Percentiles rank a stretch among this genome's conserved stretches.
phyloP scores from a whole-genome alignment of 2,113 vertebrate genomes.

The Boleophthalmus pectinirostris region DNA sequence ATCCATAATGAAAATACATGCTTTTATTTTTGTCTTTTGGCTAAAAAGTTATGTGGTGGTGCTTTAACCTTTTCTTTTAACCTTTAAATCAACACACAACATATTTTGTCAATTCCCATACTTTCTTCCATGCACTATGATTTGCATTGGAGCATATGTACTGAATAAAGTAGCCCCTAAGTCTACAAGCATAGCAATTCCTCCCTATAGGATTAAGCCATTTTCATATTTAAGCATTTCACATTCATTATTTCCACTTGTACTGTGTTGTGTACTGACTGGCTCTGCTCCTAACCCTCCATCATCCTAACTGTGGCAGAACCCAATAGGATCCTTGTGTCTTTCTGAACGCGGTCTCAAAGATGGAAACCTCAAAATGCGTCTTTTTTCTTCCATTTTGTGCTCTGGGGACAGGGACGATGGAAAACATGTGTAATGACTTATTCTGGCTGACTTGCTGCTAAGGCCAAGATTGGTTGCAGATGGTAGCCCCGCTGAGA shows the following conservation, averaged over 20 bases:
- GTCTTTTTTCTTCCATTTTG: conserved; percentile 39
- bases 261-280: conserved; percentile 44
- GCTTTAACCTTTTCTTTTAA: background rate
- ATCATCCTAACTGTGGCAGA: conserved; percentile 41
- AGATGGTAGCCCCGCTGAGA: conserved; percentile 64
- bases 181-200: conserved; percentile 14
- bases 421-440: conserved; percentile 79
- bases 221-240: conserved; percentile 36
- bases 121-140: background rate
- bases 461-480: conserved; percentile 73
- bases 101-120: background rate
- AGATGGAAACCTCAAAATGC: conserved; percentile 63
- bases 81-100: background rate
- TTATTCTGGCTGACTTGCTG: conserved; percentile 69
- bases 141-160: background rate
- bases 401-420: conserved; percentile 69
- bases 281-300: conserved; percentile 59
- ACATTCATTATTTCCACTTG: conserved; percentile 58
- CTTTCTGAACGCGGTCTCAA: conserved; percentile 60
- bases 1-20: too few species aligned
- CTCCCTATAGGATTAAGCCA: conserved; percentile 3
- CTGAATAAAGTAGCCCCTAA: background rate
- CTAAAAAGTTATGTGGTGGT: too few species aligned
- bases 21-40: too few species aligned
- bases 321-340: conserved; percentile 63